Conservation (phyloP, 2,888 invertebrate species). For the Sarcophaga carnaria region DNA sequence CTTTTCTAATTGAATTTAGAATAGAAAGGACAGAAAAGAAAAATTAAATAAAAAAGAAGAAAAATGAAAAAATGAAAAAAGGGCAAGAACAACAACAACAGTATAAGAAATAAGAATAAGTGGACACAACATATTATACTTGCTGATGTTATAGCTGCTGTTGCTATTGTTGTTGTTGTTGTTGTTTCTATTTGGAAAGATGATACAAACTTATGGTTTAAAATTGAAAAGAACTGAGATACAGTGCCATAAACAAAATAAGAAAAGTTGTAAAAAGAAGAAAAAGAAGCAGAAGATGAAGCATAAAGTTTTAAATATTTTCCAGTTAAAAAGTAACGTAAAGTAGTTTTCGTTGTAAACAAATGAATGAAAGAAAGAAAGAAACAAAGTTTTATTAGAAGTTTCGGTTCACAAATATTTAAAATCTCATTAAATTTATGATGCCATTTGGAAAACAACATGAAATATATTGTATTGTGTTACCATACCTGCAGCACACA, state of each 20-base stretch:
- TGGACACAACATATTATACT: conserved; percentile 55
- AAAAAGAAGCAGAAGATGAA: not conserved
- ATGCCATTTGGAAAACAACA: conserved; percentile 10
- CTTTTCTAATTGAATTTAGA: conserved; percentile 72
- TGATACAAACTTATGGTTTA: conserved; percentile 55
- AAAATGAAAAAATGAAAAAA: not conserved
- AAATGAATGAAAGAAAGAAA: conserved; percentile 23
- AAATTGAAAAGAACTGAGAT: conserved; percentile 24
- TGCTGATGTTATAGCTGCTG: conserved; percentile 14
- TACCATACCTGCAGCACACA: not conserved
- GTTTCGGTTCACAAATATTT: conserved; percentile 21
- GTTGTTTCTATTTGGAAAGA: conserved; percentile 23
- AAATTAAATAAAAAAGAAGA: conserved; percentile 14
- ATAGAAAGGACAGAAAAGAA: conserved; percentile 20
- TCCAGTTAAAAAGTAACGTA: conserved; percentile 23
- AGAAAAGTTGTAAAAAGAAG: not conserved
- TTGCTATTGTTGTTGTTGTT: conserved; percentile 8
- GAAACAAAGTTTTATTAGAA: conserved; percentile 41
- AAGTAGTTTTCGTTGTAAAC: conserved; percentile 57
- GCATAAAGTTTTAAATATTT: conserved; percentile 43
- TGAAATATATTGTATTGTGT: not conserved
- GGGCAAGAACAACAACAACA: not conserved
- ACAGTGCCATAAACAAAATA: conserved; percentile 13
- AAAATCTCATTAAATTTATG: conserved; percentile 55
- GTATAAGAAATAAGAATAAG: conserved; percentile 31